Evolutionary conservation across 2,113 vertebrate genomes (phyloP).

Genomic region (Callorhinus ursinus): DNA sequence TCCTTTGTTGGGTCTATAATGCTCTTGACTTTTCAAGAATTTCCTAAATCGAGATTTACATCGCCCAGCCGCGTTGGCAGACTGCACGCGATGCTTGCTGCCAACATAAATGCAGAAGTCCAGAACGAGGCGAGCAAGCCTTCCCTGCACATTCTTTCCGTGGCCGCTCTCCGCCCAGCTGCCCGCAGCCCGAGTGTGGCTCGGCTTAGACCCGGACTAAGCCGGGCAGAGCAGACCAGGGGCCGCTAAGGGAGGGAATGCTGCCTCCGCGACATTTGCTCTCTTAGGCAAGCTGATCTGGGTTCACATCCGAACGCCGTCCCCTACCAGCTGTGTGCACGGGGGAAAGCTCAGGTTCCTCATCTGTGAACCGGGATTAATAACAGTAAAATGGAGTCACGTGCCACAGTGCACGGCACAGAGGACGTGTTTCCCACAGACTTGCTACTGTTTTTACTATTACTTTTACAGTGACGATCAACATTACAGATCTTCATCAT

Average conservation of each 20-base stretch:
- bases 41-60: slow-evolving; percentile 84
- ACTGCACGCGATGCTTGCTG: neutral
- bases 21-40: slow-evolving; percentile 86
- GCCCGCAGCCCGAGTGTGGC: neutral
- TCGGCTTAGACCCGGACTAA: neutral
- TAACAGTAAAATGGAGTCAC: neutral
- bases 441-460: neutral
- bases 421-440: rapidly evolving
- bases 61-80: slow-evolving; percentile 66
- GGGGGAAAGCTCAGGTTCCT: neutral
- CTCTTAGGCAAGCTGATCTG: neutral
- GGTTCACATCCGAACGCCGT: rapidly evolving
- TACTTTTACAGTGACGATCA: neutral
- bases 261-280: rapidly evolving
- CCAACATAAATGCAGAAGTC: slow-evolving; percentile 58
- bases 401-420: rapidly evolving
- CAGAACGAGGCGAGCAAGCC: neutral
- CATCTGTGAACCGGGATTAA: neutral
- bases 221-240: neutral
- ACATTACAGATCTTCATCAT: neutral
- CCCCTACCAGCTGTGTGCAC: neutral
- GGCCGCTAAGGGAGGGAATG: rapidly evolving
- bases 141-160: neutral
- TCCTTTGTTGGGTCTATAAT: slow-evolving; percentile 72
- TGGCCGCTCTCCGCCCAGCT: slow-evolving; percentile 42